Evolutionary conservation across 1,140 invertebrate genomes (phyloP).

Genomic region (Tetragonula clypearis): DNA sequence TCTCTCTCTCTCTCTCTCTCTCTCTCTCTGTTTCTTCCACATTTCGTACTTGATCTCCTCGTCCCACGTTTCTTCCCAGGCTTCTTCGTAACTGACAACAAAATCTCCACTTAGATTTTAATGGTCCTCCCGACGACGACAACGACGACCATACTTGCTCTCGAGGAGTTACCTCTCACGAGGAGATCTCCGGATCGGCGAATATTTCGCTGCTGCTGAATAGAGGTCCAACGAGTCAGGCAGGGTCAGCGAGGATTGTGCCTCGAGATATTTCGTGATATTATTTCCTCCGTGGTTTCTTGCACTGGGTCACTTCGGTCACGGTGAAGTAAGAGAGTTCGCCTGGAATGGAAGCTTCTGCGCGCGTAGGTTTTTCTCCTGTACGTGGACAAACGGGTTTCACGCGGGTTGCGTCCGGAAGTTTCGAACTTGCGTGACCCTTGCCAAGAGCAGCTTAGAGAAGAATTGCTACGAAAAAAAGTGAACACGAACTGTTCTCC

Average conservation of each 20-base stretch:
- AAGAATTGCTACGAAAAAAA: background rate
- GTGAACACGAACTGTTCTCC: background rate
- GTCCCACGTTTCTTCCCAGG: too few species aligned
- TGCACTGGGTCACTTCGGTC: background rate
- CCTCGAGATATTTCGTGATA: background rate
- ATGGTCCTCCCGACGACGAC: background rate
- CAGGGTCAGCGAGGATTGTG: background rate
- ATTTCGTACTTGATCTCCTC: too few species aligned
- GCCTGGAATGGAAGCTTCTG: background rate
- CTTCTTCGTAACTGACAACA: background rate
- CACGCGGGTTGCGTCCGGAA: background rate
- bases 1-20: too few species aligned
- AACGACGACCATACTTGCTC: background rate
- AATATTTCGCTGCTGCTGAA: slow-evolving; percentile 5
- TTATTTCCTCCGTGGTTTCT: background rate
- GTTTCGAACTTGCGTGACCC: background rate
- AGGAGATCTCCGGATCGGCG: background rate
- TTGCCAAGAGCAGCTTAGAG: background rate
- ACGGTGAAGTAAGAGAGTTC: background rate
- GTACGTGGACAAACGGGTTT: rapidly evolving
- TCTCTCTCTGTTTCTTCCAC: too few species aligned
- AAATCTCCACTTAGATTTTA: slow-evolving; percentile 37
- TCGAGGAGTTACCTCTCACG: too few species aligned
- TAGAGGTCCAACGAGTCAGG: background rate
- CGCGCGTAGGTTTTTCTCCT: background rate